Base-by-base conservation (phyloP, 2,797 vertebrate genomes). In the Fringilla coelebs region DNA sequence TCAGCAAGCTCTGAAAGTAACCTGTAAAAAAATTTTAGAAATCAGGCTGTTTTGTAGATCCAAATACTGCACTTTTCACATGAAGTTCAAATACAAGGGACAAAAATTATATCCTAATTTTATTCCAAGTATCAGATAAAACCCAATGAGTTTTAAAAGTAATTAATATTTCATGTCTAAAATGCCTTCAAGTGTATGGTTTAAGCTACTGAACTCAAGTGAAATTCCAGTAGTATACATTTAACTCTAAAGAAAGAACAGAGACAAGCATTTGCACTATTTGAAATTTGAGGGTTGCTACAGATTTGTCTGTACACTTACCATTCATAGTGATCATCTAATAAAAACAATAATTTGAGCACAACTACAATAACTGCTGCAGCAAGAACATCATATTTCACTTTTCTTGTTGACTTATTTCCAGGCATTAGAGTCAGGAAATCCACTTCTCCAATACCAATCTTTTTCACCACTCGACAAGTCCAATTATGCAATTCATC, bases 271-370 rank as follows among this genome's bases (percentile, higher is more conserved):
- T 36, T 26, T 79, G 31, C 22, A 68, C 6, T 36, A n/a, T 51
- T 46, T 77, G n/a, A 72, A 89, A 58, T 57, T 7, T 36, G 52
- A 28, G 12, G 34, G 81, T 63, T 80, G 55, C 21, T 57, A 73
- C 15, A 49, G 51, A 68, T 73, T 77, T 75, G n/a, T 54, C 58
- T 46, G 40, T 25, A 85, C 21, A 86, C 97, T 97, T 96, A 99
- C 99, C 99, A 99, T 88, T 99, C 99, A 4, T 96, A 97, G 28
- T 67, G 85, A 97, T 99, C 99, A 81, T 99, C 97, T 94, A 99
- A 91, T 81, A 98, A 97, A 88, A 99, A 99, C 45, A 99, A 10
- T 15, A 99, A 88, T 96, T 99, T 99, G 97, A 99, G 91, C 57
- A 98, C 98, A 51, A 99, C 97, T 40, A 99, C 67, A 84, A 99